Evolutionary conservation across 2,888 invertebrate genomes (phyloP), one percentile per base, ranked within the genome.

Genomic region (Xestia xanthographa): DNA sequence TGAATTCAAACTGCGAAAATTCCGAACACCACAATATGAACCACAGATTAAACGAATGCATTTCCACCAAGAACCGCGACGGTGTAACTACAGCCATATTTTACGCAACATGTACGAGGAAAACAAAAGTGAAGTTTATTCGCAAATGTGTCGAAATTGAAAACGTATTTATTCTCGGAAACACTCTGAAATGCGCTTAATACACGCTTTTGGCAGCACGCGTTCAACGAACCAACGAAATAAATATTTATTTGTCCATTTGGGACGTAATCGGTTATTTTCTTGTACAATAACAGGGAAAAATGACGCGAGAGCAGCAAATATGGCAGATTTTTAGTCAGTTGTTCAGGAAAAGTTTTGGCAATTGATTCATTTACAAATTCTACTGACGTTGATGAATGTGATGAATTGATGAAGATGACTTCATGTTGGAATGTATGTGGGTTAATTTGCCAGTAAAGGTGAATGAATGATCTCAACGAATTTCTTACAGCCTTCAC

Each of bases 21-120:
- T 34, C 20, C 0, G 29, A 65, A 50, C 26, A 53, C 20, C 5
- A 60, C 43, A 34, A 58, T 41, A 38, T 1, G 8, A 72, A 78
- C n/a, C 38, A 62, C 50, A 26, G 66, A 14, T 58, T 14, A 66
- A n/a, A 66, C 17, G 2, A n/a, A 66, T 58, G 41, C 50, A 60
- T 60, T 79, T 78, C 48, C 26, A 43, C 26, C 34, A 41, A 41
- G 41, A 41, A 41, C 41, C 20, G 26, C 14, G 34, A 72, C 89
- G 89, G 90, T 92, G 90, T 92, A 75, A 89, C 70, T 79, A 75
- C 65, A 83, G 82, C 84, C 80, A 79, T 53, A 67, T 77, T 91
- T 92, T 92, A 92, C 91, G 92, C 91, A 93, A 92, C 79, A 85
- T 80, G 78, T 92, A 91, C 91, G 83, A 74, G 87, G 92, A 92